phyloP scores from a whole-genome alignment of 2,888 invertebrate genomes.

The Lithophane semibrunnea region DNA sequence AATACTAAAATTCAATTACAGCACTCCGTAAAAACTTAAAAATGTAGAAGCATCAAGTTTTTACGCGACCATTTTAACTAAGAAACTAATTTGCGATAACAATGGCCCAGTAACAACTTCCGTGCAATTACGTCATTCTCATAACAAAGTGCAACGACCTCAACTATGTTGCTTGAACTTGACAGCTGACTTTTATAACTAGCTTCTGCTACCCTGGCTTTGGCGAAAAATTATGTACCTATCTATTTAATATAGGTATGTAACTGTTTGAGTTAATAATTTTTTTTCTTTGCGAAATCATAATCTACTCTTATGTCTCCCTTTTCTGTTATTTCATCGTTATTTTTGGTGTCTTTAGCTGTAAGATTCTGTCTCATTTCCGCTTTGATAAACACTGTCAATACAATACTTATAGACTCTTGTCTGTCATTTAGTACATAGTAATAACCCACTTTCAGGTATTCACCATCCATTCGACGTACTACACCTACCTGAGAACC shows the following conservation, averaged over 20 bases:
- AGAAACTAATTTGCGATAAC: slow-evolving; percentile 64
- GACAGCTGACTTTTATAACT: slow-evolving; percentile 45
- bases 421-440: background rate
- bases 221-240: background rate
- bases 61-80: slow-evolving; percentile 48
- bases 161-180: slow-evolving; percentile 50
- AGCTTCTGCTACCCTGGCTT: slow-evolving; percentile 2
- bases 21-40: slow-evolving; percentile 33
- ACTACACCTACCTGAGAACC: no score
- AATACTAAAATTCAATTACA: slow-evolving; percentile 41
- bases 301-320: no score
- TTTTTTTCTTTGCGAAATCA: background rate
- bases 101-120: slow-evolving; percentile 60
- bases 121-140: slow-evolving; percentile 52
- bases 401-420: background rate
- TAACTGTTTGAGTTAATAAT: background rate
- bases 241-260: background rate
- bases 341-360: no score
- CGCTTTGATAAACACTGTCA: background rate
- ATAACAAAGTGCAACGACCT: slow-evolving; percentile 45
- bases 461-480: background rate
- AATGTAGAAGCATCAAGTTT: slow-evolving; percentile 24
- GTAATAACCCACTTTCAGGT: no score
- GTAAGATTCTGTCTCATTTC: background rate
- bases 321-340: background rate